Evolutionary conservation across 2,113 vertebrate species (phyloP).

Genomic region (Ophiodon elongatus): DNA sequence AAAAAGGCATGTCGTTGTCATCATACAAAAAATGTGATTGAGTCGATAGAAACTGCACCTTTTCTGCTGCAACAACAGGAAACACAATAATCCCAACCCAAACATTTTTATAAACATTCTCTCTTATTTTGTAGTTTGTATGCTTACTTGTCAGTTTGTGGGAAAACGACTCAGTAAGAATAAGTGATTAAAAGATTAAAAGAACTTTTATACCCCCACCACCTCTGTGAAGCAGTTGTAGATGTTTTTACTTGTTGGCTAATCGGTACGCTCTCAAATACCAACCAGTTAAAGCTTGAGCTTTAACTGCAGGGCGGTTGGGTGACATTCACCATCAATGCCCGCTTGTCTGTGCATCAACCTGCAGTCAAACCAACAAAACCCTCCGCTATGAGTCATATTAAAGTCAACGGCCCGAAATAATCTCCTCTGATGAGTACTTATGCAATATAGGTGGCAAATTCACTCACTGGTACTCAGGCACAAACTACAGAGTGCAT

Average conservation of each 20-base stretch:
- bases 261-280: conserved; percentile 19
- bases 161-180: not conserved
- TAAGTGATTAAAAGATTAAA: not conserved
- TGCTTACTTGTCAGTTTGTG: not conserved
- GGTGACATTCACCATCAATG: conserved; percentile 28
- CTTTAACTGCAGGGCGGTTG: conserved; percentile 28
- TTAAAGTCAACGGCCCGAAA: conserved; percentile 47
- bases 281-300: conserved; percentile 26
- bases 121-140: not conserved
- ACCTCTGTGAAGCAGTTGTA: conserved; percentile 6
- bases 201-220: not conserved
- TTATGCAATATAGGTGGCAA: conserved; percentile 41
- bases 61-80: conserved; percentile 3
- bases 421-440: conserved; percentile 30
- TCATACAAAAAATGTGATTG: not conserved
- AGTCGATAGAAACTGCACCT: not conserved
- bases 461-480: conserved; percentile 5
- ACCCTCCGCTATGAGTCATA: conserved; percentile 25
- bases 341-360: not conserved
- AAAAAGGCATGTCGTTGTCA: not conserved
- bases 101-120: not conserved
- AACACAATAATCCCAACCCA: not conserved
- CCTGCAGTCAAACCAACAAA: conserved; percentile 33
- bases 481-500: conserved; percentile 22
- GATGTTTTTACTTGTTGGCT: not conserved